Conservation (phyloP, 2,888 invertebrate genomes). For the Epistrophella euchroma region DNA sequence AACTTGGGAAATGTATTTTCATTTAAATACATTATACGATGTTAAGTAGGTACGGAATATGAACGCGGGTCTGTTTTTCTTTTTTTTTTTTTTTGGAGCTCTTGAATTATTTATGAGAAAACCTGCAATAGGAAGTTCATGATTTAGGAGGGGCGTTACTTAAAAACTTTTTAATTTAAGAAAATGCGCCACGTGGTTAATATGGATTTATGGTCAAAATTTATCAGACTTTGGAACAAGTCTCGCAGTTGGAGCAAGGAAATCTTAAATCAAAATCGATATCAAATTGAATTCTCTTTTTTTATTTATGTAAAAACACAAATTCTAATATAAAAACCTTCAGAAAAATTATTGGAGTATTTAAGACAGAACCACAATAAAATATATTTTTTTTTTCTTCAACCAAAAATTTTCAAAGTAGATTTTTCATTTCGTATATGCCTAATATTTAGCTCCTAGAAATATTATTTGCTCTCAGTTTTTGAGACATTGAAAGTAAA, state of each 20-base stretch:
- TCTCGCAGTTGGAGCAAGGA: neutral
- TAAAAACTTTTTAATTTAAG: slow-evolving; percentile 27
- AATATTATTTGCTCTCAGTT: too few relatives aligned
- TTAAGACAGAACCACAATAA: too few relatives aligned
- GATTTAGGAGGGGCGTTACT: slow-evolving; percentile 30
- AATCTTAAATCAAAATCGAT: neutral
- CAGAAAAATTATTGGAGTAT: neutral
- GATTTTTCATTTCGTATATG: too few relatives aligned
- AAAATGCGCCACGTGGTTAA: slow-evolving; percentile 34
- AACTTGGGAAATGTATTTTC: slow-evolving; percentile 19
- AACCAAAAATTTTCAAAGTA: too few relatives aligned
- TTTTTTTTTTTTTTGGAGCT: slow-evolving; percentile 1
- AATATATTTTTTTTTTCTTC: too few relatives aligned
- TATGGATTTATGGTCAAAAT: slow-evolving; percentile 11
- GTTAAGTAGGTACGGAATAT: slow-evolving; percentile 36
- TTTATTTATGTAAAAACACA: neutral
- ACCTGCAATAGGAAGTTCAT: slow-evolving; percentile 28
- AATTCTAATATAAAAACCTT: neutral
- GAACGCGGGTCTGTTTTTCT: neutral
- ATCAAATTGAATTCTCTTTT: neutral
- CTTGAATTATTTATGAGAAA: slow-evolving; percentile 60
- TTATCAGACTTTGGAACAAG: neutral
- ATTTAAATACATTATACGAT: slow-evolving; percentile 24
- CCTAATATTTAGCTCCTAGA: too few relatives aligned
- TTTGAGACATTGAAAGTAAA: too few relatives aligned